Evolutionary conservation across 92 coral and sea anemone genomes (phyloP).

Genomic region (Porites rus): DNA sequence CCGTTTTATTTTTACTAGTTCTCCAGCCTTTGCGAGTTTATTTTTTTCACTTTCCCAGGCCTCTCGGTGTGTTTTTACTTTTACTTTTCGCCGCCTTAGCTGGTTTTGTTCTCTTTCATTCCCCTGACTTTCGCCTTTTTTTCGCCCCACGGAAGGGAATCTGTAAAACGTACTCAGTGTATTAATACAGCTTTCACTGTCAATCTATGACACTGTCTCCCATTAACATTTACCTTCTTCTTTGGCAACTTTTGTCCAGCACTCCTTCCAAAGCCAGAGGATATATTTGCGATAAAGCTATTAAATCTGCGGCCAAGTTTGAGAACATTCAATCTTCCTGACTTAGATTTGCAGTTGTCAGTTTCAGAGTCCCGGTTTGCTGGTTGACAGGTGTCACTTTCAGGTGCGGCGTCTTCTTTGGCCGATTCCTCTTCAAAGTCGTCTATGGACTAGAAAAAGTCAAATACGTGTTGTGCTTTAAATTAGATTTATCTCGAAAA

Average conservation of each 20-base stretch:
- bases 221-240: constrained; percentile 17
- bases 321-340: not conserved
- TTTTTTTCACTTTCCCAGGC: too few species aligned
- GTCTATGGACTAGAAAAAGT: not conserved
- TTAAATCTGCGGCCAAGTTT: not conserved
- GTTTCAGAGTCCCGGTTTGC: not conserved
- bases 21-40: too few species aligned
- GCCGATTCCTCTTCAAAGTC: not conserved
- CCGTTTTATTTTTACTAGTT: too few species aligned
- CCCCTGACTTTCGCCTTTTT: too few species aligned
- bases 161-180: too few species aligned
- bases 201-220: too few species aligned
- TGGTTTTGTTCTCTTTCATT: too few species aligned
- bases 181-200: too few species aligned
- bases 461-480: not conserved
- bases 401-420: not conserved
- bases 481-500: too few species aligned
- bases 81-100: too few species aligned
- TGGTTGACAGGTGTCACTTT: not conserved
- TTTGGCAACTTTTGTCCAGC: not conserved
- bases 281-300: not conserved
- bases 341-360: not conserved
- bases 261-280: not conserved
- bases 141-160: too few species aligned
- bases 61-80: too few species aligned